A percentile compares a stretch with the other conserved stretches of the same genome.
These are phyloP conservation scores for Echinops telfairi DNA, from an alignment of 2,113 vertebrate species.

Conservation along the genomic window DNA sequence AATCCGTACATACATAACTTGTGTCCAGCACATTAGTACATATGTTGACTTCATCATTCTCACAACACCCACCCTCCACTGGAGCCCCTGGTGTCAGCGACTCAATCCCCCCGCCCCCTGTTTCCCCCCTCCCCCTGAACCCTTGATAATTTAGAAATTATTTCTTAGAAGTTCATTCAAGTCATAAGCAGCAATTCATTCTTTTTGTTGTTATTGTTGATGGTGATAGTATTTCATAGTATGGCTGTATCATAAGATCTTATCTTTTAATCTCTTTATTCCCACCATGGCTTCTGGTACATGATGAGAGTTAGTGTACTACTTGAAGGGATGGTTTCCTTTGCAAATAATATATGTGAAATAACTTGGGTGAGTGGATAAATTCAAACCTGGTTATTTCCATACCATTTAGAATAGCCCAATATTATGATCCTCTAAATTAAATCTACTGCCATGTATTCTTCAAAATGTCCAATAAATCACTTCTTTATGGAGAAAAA, in stretches of 20 bases:
- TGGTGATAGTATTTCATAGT: neutral
- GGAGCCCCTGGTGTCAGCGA: no score
- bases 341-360: neutral
- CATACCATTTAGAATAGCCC: neutral
- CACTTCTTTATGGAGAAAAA: neutral
- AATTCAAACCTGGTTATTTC: neutral
- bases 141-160: no score
- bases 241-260: neutral
- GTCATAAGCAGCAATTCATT: neutral
- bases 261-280: neutral
- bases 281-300: neutral
- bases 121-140: no score
- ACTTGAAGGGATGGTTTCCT: neutral
- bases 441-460: neutral
- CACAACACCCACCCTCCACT: no score
- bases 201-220: neutral
- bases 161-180: neutral
- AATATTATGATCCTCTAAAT: conserved; percentile 43
- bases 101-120: no score
- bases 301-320: neutral
- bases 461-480: neutral
- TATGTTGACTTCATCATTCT: no score
- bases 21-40: no score
- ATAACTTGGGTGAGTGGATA: neutral
- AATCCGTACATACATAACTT: no score